Evolutionary conservation across 1,140 invertebrate genomes (phyloP), one percentile per base, ranked within the genome.

Genomic region (Drosophila ercepeae): DNA sequence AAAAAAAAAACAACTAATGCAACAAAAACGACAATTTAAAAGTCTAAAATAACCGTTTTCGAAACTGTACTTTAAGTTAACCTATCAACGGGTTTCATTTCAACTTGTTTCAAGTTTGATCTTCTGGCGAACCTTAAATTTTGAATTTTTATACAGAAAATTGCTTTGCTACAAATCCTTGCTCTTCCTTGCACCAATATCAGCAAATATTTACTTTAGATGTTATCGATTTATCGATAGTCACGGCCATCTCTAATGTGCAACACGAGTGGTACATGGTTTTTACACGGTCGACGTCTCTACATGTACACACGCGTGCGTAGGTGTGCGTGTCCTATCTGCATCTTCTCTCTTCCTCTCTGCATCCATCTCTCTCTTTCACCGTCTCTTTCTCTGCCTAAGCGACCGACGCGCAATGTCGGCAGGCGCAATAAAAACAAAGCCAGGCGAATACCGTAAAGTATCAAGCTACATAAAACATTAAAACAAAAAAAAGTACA

Each of bases 371-470:
- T 42, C 25, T 52, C 51, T 61, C 36, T 53, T 23, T 41, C n/a
- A 8, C 34, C 19, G 13, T 53, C 51, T 36, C 34, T 21, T 13
- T 53, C 51, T 39, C 39, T 36, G 39, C 36, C 58, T 61, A 61
- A 61, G 58, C 58, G 58, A 61, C 53, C 48, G 57, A 59, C 57
- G 57, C 57, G 49, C 49, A 54, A 50, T 61, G 58, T 61, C 58
- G 52, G 59, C 59, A 63, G 59, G 59, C 59, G 59, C 54, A 63
- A 63, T 63, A 63, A 63, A 63, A 63, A 63, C 60, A 63, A 63
- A 63, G 60, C 54, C 59, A 61, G 58, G 58, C 55, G 59, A 59
- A 44, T 61, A 61, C 59, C 53, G 57, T 63, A 63, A 63, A 63
- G 59, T 63, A 61, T 48, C 60, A 64, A 64, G 61, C 60, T 61